Evolutionary conservation across 2,797 vertebrate species (phyloP), one percentile per base, ranked within the genome.

Genomic region (Prionace glauca): DNA sequence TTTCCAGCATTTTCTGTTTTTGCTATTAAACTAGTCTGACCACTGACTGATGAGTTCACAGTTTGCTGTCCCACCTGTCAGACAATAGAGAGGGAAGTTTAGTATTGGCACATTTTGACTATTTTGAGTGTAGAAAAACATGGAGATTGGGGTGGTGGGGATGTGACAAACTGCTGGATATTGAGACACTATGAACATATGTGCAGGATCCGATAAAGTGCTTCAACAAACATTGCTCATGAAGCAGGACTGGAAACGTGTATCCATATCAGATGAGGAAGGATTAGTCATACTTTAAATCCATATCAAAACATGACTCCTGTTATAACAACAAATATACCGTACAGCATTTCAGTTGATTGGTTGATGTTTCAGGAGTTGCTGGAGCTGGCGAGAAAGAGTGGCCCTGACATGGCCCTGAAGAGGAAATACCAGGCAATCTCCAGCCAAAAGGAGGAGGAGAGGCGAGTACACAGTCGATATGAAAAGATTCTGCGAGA

Each of bases 401-500:
- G 98, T 32, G 98, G 99, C 95, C 97, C 98, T 0, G 98, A 98
- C 95, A 96, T 98, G 95, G 97, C 98, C 10, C 96, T 98, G 0
- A 98, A 98, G 96, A 98, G 97, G 91, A 98, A 97, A 96, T 97
- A 97, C 62, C 97, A 97, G 1, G 96, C 97, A 2, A 96, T 96
- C 0, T 97, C 97, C 0, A 97, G 97, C 0, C 98, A 98, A 0
- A 96, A 97, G 96, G 98, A 98, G 95, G 97, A 98, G 29, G 99
- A 99, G 96, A 98, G 97, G 45, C 97, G 98, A 32, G 98, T 98
- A 0, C 98, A 98, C 96, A 98, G 98, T 96, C 97, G 99, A 96
- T 97, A 99, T 96, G 96, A 98, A 96, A 98, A 98, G 95, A 99
- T 99, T 96, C 96, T 99, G 96, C 98, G 98, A 96, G 99, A 99